phyloP scores from a whole-genome alignment of 2,113 vertebrate species.

The Sylvia atricapilla region DNA sequence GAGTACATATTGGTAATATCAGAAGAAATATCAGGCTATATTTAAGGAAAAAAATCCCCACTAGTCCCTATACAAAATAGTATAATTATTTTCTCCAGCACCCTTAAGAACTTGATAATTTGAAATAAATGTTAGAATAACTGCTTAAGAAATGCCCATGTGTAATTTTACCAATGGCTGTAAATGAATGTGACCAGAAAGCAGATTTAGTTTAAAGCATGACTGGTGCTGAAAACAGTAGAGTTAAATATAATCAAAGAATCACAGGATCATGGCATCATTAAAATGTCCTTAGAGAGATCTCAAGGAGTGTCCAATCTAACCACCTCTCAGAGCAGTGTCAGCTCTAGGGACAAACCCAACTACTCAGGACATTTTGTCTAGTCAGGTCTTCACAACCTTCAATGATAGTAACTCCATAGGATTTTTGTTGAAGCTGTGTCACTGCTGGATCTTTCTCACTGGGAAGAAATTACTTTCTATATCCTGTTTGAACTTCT shows the following conservation, averaged over 20 bases:
- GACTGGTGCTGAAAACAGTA: not conserved
- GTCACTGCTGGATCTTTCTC: not conserved
- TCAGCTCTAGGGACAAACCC: not conserved
- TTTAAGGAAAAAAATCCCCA: accelerated
- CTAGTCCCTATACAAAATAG: not conserved
- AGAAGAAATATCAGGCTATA: not conserved
- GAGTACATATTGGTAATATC: not conserved
- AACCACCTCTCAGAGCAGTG: not conserved
- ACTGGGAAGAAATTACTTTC: not conserved
- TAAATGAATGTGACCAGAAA: constrained; percentile 3
- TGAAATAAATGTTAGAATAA: not conserved
- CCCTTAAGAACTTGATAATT: not conserved
- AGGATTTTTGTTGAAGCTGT: not conserved
- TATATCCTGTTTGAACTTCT: not conserved
- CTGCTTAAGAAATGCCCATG: not conserved
- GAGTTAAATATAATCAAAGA: not conserved
- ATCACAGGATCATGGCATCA: not conserved
- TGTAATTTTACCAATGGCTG: not conserved
- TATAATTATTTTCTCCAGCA: not conserved
- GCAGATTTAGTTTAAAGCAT: not conserved
- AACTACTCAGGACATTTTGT: not conserved
- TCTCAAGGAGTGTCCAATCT: not conserved
- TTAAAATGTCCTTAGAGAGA: not conserved
- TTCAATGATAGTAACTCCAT: not conserved
- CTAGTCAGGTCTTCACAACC: not conserved